Conservation (phyloP, 2,888 invertebrate species). For the Phengaris arion region DNA sequence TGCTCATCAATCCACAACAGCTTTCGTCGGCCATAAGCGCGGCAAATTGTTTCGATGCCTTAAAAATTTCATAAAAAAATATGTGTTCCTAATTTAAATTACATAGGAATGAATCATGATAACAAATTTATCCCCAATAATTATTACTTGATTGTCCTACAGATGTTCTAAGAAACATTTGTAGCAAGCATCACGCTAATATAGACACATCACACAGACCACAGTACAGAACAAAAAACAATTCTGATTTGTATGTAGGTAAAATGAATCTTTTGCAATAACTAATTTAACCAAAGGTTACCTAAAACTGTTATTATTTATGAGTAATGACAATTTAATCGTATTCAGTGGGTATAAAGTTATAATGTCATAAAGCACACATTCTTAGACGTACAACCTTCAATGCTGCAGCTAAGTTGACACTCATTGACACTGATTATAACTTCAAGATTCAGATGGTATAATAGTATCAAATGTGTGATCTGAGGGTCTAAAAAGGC, state of each 20-base stretch:
- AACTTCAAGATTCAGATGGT: background rate
- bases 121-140: too few relatives aligned
- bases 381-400: background rate
- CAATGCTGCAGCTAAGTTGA: background rate
- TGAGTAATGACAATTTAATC: background rate
- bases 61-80: background rate
- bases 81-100: background rate
- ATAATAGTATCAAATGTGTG: background rate
- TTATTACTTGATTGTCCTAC: background rate
- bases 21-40: slow-evolving; percentile 12
- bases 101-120: background rate
- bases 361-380: background rate
- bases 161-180: background rate
- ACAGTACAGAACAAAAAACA: too few relatives aligned
- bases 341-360: background rate
- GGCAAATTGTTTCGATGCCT: background rate
- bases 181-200: background rate
- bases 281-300: too few relatives aligned
- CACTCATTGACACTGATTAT: background rate
- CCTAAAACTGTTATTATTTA: background rate
- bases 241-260: too few relatives aligned
- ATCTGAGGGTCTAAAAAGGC: background rate
- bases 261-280: too few relatives aligned
- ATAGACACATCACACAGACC: too few relatives aligned
- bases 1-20: slow-evolving; percentile 2